Evolutionary conservation across 2,113 vertebrate genomes (phyloP).

Genomic region (Tretioscincus oriximinensis): DNA sequence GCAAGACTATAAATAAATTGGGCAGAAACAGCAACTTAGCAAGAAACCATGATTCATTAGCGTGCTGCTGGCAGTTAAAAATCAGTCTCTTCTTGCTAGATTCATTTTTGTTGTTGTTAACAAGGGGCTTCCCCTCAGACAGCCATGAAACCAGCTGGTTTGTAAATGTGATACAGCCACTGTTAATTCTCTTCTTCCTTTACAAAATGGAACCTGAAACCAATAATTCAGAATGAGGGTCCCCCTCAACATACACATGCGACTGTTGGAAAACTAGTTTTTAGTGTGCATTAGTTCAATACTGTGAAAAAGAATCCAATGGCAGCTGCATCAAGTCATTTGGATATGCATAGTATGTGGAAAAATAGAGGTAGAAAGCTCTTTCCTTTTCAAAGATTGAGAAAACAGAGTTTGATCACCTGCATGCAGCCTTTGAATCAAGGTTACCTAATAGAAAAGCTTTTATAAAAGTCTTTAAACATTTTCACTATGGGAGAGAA

Average conservation of each 20-base stretch:
- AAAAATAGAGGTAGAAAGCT: neutral
- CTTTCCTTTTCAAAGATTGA: neutral
- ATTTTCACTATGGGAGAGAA: neutral
- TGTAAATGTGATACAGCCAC: neutral
- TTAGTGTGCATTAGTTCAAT: too few relatives aligned
- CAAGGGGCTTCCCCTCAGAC: neutral
- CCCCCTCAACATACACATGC: too few relatives aligned
- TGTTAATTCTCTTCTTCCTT: too few relatives aligned
- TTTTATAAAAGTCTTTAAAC: neutral
- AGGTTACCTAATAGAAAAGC: neutral
- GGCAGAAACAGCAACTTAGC: neutral
- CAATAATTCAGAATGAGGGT: too few relatives aligned
- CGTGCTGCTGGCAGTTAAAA: neutral
- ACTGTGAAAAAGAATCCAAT: too few relatives aligned
- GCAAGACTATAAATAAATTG: conserved; percentile 14
- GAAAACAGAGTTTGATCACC: neutral
- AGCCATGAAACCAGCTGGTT: neutral
- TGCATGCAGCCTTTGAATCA: neutral
- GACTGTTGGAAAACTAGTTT: too few relatives aligned
- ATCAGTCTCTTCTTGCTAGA: neutral
- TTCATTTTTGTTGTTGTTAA: conserved; percentile 1
- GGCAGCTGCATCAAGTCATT: too few relatives aligned
- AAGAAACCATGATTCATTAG: conserved; percentile 9
- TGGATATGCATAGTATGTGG: too few relatives aligned
- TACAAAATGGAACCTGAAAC: too few relatives aligned